Evolutionary conservation across 1,140 invertebrate genomes (phyloP).

Genomic region (Macrobrachium rosenbergii): DNA sequence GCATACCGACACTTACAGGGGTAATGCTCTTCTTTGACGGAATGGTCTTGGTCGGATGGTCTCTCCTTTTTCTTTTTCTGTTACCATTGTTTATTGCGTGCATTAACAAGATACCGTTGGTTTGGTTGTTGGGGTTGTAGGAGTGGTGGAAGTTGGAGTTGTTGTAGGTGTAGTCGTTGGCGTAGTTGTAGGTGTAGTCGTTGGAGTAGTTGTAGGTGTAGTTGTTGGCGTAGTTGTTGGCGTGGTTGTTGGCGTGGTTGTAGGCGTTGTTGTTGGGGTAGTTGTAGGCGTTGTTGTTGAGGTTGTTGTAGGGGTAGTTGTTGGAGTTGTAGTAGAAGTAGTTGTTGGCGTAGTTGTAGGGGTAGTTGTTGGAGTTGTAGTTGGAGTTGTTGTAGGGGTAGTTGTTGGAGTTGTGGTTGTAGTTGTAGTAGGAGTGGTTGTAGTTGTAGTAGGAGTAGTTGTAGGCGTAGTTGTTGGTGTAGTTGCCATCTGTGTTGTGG

Average conservation of each 20-base stretch:
- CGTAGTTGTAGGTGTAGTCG: not conserved
- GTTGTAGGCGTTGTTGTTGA: not conserved
- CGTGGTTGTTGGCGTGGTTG: not conserved
- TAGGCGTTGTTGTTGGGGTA: not conserved
- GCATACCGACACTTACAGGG: too few relatives aligned
- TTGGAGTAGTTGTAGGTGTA: not conserved
- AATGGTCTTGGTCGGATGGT: too few relatives aligned
- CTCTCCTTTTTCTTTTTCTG: too few relatives aligned
- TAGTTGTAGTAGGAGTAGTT: not conserved
- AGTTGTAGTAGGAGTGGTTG: not conserved
- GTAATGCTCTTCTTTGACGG: too few relatives aligned
- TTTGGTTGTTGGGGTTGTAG: not conserved
- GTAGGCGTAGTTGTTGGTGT: too few relatives aligned
- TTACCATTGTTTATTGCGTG: not conserved
- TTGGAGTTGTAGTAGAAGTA: not conserved
- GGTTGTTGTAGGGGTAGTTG: not conserved
- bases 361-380: not conserved
- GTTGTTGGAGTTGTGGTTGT: not conserved
- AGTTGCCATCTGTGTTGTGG: not conserved
- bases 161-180: not conserved
- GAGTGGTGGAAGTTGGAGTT: too few relatives aligned
- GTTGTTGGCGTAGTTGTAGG: not conserved
- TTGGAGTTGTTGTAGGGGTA: not conserved
- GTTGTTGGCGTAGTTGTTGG: not conserved
- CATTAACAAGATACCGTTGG: not conserved